Percentiles rank a stretch among this genome's conserved stretches.
phyloP scores from a whole-genome alignment of 1,140 invertebrate genomes.

The Patella vulgata region DNA sequence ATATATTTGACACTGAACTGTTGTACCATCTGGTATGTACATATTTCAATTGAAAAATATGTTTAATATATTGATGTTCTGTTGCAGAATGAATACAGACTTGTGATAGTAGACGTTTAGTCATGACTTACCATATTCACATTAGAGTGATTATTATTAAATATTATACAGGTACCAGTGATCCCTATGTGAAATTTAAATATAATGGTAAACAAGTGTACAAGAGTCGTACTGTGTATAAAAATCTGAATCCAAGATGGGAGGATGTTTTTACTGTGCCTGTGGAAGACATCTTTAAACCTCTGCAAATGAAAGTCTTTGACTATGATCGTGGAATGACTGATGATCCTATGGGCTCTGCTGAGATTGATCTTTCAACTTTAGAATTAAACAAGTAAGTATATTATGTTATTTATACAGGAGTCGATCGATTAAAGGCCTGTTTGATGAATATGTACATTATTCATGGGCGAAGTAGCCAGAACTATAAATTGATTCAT shows the following conservation, averaged over 20 bases:
- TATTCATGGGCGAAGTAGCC: no score
- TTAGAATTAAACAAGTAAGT: slow-evolving; percentile 82
- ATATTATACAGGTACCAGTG: slow-evolving; percentile 64
- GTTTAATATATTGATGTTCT: no score
- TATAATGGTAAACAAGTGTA: slow-evolving; percentile 63
- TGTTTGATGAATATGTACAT: no score
- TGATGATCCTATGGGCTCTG: slow-evolving; percentile 98
- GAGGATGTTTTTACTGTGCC: slow-evolving; percentile 67
- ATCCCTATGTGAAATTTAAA: slow-evolving; percentile 71
- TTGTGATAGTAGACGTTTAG: no score
- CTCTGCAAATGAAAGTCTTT: slow-evolving; percentile 91
- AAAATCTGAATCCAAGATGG: slow-evolving; percentile 70
- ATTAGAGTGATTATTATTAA: no score
- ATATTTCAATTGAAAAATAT: no score
- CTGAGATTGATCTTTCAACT: slow-evolving; percentile 83
- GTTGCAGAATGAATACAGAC: no score
- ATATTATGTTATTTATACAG: background rate
- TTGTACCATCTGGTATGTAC: no score
- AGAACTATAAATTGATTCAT: no score
- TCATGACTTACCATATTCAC: no score
- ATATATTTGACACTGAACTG: no score
- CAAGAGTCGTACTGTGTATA: slow-evolving; percentile 66
- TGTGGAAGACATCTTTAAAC: slow-evolving; percentile 69
- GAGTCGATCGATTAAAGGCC: no score
- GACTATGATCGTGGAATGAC: slow-evolving; percentile 97